Base-by-base conservation (phyloP, 2,113 vertebrate species). In the Pelodiscus sinensis region DNA sequence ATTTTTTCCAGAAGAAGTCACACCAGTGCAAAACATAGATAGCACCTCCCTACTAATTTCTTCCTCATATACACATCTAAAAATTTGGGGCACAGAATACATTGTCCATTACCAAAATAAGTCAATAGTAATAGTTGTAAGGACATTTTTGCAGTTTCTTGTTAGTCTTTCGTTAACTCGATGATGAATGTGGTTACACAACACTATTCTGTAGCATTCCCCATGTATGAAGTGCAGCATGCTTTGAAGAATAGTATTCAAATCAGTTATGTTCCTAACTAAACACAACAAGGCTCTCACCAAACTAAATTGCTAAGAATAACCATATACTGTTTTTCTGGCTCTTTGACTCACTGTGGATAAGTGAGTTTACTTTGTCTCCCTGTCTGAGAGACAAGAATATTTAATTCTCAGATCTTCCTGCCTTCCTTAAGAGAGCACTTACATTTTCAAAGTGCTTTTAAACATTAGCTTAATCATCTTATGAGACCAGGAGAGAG, bases 151-250 rank as follows among this genome's bases (percentile, higher is more conserved):
- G 9, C 2, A 14, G 50, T 93, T 73, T 83, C n/a, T 12, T 87
- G 6, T 9, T 2, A 3, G 11, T 84, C 31, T 80, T 11, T 44
- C 77, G 13, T 21, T 55, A 44, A 18, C 60, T 65, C 60, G 57
- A 71, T 52, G 1, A 9, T 19, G 19, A 3, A 0, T 9, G 1
- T 14, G 22, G 1, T 9, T 2, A 11, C 3, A 21, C 25, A 25
- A 38, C 50, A 55, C 54, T 55, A 4, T 16, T 3, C 25, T 83
- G 16, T 4, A 62, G 78, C 51, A 75, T 22, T 85, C 85, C 29
- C 5, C 35, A 81, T 60, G 1, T 19, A 15, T 21, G 60, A 4
- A 57, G 71, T 18, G 7, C 44, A 91, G 68, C 12, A 62, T 8
- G 56, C 18, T 73, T 81, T 79, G 35, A 44, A 77, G 38, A 25